Conservation (phyloP, 2,113 vertebrate genomes). For the Stomatorhinus ivindoensis region DNA sequence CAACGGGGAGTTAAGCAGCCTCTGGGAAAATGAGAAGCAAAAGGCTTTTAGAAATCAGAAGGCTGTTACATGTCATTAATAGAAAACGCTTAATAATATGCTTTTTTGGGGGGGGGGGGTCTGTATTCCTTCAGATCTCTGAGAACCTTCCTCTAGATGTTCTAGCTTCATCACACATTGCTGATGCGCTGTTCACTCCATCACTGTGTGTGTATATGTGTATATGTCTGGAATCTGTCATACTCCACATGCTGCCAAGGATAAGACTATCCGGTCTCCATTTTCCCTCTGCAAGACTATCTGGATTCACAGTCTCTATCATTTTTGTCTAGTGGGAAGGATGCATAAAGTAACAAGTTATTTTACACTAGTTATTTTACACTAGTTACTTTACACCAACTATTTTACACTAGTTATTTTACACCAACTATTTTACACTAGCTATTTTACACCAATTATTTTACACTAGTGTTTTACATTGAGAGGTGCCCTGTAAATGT, state of each 20-base stretch:
- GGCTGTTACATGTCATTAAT: neutral
- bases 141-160: neutral
- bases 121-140: neutral
- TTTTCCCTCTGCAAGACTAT: neutral
- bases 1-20: neutral
- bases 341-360: neutral
- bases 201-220: slow-evolving; percentile 12
- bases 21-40: neutral
- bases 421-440: neutral
- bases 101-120: too few species aligned
- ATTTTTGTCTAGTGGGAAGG: neutral
- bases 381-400: neutral
- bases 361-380: neutral
- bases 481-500: neutral
- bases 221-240: neutral
- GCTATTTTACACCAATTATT: neutral
- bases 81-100: too few species aligned
- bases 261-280: neutral
- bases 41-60: neutral
- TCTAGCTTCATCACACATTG: neutral
- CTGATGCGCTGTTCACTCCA: neutral
- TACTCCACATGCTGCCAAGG: neutral
- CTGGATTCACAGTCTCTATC: neutral
- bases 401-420: neutral
- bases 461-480: neutral